Percentiles rank a stretch among this genome's conserved stretches.
Conservation (phyloP, 2,888 invertebrate species). For the Tromatobia lineatoria region DNA sequence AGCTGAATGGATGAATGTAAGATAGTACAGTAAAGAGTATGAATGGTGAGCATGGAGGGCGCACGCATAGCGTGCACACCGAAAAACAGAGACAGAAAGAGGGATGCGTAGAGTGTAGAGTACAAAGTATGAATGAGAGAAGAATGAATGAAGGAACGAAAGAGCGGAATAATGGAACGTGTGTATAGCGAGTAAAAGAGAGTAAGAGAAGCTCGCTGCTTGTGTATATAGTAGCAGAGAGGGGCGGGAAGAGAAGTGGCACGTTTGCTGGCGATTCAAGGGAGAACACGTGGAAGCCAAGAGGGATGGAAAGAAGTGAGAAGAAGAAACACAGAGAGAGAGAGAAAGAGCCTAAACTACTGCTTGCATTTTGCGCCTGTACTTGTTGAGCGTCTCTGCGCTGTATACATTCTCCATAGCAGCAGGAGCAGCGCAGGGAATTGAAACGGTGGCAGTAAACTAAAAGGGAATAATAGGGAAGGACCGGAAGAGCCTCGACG, state of each 20-base stretch:
- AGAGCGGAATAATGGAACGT: slow-evolving; percentile 54
- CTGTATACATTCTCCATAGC: slow-evolving; percentile 31
- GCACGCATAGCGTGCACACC: background rate
- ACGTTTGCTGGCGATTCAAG: slow-evolving; percentile 20
- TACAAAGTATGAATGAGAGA: slow-evolving; percentile 72
- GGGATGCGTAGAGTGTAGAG: slow-evolving; percentile 51
- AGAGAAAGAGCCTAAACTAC: slow-evolving; percentile 29
- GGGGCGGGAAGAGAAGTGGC: slow-evolving; percentile 64
- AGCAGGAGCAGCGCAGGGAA: slow-evolving; percentile 57
- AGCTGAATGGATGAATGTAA: slow-evolving; percentile 50
- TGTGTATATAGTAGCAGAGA: slow-evolving; percentile 23
- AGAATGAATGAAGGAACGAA: slow-evolving; percentile 70
- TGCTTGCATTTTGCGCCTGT: slow-evolving; percentile 26
- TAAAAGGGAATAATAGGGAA: slow-evolving; percentile 83
- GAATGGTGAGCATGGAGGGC: slow-evolving; percentile 39
- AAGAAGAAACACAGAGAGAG: slow-evolving; percentile 2
- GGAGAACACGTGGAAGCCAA: slow-evolving; percentile 42
- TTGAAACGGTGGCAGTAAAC: slow-evolving; percentile 80
- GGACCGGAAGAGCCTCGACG: slow-evolving; percentile 83
- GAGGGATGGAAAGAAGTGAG: slow-evolving; percentile 42
- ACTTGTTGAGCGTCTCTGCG: slow-evolving; percentile 26
- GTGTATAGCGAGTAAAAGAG: slow-evolving; percentile 53
- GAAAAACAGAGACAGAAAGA: slow-evolving; percentile 30
- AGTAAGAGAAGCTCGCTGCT: slow-evolving; percentile 44
- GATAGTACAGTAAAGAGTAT: slow-evolving; percentile 55